phyloP scores from a whole-genome alignment of 2,113 vertebrate species.

The Bothrops jararaca region DNA sequence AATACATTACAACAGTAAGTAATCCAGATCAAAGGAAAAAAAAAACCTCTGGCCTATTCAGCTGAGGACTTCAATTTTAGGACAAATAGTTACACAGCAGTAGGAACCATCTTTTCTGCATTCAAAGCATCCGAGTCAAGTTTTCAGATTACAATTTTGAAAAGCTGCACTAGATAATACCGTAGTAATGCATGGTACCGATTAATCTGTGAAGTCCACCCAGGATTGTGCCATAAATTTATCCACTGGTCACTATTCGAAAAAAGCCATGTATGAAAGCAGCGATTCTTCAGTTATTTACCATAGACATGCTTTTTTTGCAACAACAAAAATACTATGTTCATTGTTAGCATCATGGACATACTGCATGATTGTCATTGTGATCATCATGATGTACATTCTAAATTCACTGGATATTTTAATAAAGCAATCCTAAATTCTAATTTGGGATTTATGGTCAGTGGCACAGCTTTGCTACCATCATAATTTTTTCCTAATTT shows the following conservation, averaged over 20 bases:
- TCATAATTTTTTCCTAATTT: not conserved
- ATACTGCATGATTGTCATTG: not conserved
- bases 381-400: not conserved
- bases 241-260: not conserved
- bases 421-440: not conserved
- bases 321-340: not conserved
- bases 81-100: not conserved
- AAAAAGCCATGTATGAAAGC: not conserved
- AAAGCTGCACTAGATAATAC: not conserved
- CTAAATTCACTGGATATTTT: not conserved
- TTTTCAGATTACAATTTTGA: not conserved
- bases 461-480: not conserved
- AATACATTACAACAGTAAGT: not conserved
- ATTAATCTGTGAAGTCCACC: not conserved
- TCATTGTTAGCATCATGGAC: not conserved
- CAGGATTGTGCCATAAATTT: not conserved
- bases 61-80: not conserved
- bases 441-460: not conserved
- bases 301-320: not conserved
- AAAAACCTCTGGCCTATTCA: too few species aligned
- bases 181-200: not conserved
- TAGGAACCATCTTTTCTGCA: not conserved
- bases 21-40: not conserved
- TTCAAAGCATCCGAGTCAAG: not conserved
- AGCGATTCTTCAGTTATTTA: not conserved